Base-by-base conservation (phyloP, 2,888 invertebrate species). In the Elmis aenea region DNA sequence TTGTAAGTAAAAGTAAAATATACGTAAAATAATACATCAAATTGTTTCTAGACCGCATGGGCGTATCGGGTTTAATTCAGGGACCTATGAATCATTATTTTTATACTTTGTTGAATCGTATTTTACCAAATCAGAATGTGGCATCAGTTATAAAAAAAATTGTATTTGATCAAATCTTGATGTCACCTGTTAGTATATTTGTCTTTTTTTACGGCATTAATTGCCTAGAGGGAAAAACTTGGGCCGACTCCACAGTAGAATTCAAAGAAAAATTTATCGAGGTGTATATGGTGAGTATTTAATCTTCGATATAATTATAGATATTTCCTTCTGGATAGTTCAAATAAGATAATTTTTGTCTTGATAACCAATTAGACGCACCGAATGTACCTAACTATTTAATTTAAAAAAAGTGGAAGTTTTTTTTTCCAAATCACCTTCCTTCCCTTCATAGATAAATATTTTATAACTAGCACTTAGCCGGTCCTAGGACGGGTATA, bases 11-110 rank as follows among this genome's bases (percentile, higher is more conserved):
- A n/a, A n/a, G n/a, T n/a, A n/a, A n/a, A n/a, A n/a, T n/a, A n/a
- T n/a, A n/a, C n/a, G n/a, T n/a, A n/a, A n/a, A n/a, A n/a, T n/a
- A n/a, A n/a, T n/a, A n/a, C n/a, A n/a, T n/a, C n/a, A n/a, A n/a
- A n/a, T n/a, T n/a, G n/a, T n/a, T 78, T 71, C 61, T 73, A 76
- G 83, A 67, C 38, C 75, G 87, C 42, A 91, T 95, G 86, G 77
- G 83, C 43, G 59, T 77, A 5, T 82, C 91, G 25, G 94, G 94
- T 0, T 63, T 85, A 2, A 52, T 76, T 0, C 75, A 85, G 63
- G 95, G 94, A 1, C 86, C 91, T 1, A 65, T 87, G 27, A 88
- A 90, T 64, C 94, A 94, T 68, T 81, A 75, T 55, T 92, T 89
- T 67, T 95, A 95, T 65, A 64, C 73, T 25, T 74, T 83, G 58